Base-by-base conservation (phyloP, 2,113 vertebrate species). In the Cettia cetti region DNA sequence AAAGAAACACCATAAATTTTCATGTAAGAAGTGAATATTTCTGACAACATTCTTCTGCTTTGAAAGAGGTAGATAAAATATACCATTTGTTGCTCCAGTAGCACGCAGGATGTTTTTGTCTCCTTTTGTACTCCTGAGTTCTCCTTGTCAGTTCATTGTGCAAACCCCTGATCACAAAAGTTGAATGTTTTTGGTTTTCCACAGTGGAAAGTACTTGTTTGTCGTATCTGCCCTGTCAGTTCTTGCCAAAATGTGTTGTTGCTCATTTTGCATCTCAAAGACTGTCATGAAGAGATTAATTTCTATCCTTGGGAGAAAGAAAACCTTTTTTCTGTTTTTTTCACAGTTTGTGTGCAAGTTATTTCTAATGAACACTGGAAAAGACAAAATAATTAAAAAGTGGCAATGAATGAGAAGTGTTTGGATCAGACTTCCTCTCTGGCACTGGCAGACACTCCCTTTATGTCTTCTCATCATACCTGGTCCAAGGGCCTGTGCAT, bases 121-220 rank as follows among this genome's bases (percentile, higher is more conserved):
- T 97, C 53, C 79, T 94, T 92, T 96, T 89, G 27, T 94, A 84
- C 42, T 82, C 49, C 61, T 86, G 77, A 86, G 64, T 88, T 82
- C 44, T 81, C 65, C 95, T 95, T 96, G 92, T 59, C 90, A 94
- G 81, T 92, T 97, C 0, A 1, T 81, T 95, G 90, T 86, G 95
- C 83, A 97, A 96, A 97, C 82, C 59, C 7, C 60, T n/a, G 75
- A 90, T 96, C 83, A 93, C 89, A 97, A 89, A 97, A 80, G 69
- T 87, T 69, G 47, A 82, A 90, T 87, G 31, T 26, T 97, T 97
- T 95, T 94, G 52, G 70, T 95, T 96, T 91, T 87, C 90, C 82
- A 68, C 47, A 60, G 91, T 80, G 86, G 90, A 94, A 97, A 96
- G 53, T 66, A 81, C 80, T 81, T 70, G 39, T 96, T 88, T 87